Evolutionary conservation across 2,113 vertebrate species (phyloP), one percentile per base, ranked within the genome.

Genomic region (Plecotus auritus): DNA sequence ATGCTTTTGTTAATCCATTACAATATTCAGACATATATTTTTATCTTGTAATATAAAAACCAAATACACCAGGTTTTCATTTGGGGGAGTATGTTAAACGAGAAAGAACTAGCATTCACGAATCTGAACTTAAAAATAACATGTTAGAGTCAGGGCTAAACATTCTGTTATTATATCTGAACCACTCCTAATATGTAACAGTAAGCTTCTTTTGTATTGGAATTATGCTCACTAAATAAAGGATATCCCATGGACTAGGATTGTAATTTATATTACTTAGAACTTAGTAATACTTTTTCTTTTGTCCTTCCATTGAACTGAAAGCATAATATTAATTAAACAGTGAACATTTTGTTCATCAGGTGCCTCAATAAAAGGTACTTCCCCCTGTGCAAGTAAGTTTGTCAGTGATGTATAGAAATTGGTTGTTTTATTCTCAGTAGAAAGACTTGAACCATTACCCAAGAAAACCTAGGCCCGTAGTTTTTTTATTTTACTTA

Each of bases 231-330:
- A 23, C 9, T 35, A 84, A 90, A 67, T 81, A 88, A 23, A 74
- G 56, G n/a, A 18, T 35, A 85, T 76, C 37, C 26, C 42, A 40
- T 59, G 49, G 4, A 49, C 74, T 11, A 92, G 87, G 49, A 76
- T 49, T 87, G 20, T 76, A 77, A 59, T 22, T 89, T 73, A 18
- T 28, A 49, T 16, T 26, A 54, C 14, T 56, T 30, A 92, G 66
- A 89, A 76, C 11, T 67, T 61, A 20, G 8, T 73, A 67, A 74
- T 35, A 69, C 32, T 85, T 92, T 86, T 69, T 54, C 40, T 83
- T 90, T 59, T 59, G 47, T 26, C 35, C 67, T 97, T 91, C 40
- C 40, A 47, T 37, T 83, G 66, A 97, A 11, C 77, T 95, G 83
- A 77, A 96, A 83, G 51, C 42, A 40, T 85, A 90, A 66, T 85